Evolutionary conservation across 2,113 vertebrate genomes (phyloP).

Genomic region (Chaetops frenatus): DNA sequence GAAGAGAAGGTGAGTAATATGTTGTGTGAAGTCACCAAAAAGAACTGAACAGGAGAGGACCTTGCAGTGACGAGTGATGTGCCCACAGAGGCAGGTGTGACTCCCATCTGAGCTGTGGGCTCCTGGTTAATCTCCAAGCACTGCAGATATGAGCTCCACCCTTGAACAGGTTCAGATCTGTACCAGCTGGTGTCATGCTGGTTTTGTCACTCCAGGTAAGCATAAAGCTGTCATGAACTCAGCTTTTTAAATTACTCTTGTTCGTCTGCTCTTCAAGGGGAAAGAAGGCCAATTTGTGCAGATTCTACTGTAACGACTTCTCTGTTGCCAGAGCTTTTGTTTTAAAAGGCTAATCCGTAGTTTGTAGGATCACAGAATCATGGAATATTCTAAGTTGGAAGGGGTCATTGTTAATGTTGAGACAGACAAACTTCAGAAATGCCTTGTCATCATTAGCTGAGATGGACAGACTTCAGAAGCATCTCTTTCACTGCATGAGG

Average conservation of each 20-base stretch:
- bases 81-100: background rate
- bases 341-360: background rate
- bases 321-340: background rate
- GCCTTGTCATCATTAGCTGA: too few relatives aligned
- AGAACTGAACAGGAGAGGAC: background rate
- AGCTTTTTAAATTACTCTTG: background rate
- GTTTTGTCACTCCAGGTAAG: accelerated
- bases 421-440: too few relatives aligned
- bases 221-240: background rate
- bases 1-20: background rate
- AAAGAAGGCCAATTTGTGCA: background rate
- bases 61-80: accelerated
- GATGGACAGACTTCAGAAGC: too few relatives aligned
- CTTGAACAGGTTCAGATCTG: too few relatives aligned
- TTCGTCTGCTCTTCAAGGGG: accelerated
- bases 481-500: too few relatives aligned
- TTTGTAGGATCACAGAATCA: background rate
- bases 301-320: background rate
- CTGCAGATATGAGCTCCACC: background rate
- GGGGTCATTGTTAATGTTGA: too few relatives aligned
- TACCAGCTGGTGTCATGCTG: background rate
- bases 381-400: background rate
- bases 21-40: background rate
- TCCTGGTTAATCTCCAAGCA: accelerated
- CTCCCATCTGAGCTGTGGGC: background rate